Percentiles rank a stretch among this genome's conserved stretches.
phyloP scores from a whole-genome alignment of 1,140 invertebrate species.

The Pararge aegeria region DNA sequence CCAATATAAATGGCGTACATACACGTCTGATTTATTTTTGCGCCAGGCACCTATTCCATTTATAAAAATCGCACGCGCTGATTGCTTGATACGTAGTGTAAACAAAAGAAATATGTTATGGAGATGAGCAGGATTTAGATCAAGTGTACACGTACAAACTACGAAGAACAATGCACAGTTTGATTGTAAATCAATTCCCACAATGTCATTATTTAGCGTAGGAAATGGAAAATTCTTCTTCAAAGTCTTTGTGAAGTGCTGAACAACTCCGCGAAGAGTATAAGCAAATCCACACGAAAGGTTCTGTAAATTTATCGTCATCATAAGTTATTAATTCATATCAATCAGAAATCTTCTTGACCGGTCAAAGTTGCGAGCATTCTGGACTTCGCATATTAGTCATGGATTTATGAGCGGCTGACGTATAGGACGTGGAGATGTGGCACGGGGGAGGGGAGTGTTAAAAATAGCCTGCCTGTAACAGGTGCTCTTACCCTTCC shows the following conservation, averaged over 20 bases:
- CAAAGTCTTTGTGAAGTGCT: no score
- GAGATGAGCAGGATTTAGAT: conserved; percentile 19
- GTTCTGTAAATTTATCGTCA: no score
- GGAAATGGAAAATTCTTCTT: no score
- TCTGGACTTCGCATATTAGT: conserved; percentile 62
- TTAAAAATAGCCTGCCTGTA: conserved; percentile 62
- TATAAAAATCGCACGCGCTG: conserved; percentile 26
- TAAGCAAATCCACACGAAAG: not conserved
- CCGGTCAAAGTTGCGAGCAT: conserved; percentile 36
- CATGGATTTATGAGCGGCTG: conserved; percentile 62
- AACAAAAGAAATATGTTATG: conserved; percentile 26
- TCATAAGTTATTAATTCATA: no score
- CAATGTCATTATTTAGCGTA: no score
- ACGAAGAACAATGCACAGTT: conserved; percentile 14
- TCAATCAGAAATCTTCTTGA: not conserved
- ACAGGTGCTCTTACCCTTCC: conserved; percentile 69
- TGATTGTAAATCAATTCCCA: conserved; percentile 9
- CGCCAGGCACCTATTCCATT: conserved; percentile 20
- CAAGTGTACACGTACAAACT: conserved; percentile 18
- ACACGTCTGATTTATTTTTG: conserved; percentile 21
- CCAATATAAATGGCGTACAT: conserved; percentile 13
- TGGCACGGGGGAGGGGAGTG: conserved; percentile 16
- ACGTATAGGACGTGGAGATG: conserved; percentile 32
- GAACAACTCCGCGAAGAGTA: no score
- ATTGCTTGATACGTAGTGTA: conserved; percentile 27